Percentiles rank a stretch among this genome's conserved stretches.
Conservation (phyloP, 2,113 vertebrate species). For the Chascanopsetta lugubris region DNA sequence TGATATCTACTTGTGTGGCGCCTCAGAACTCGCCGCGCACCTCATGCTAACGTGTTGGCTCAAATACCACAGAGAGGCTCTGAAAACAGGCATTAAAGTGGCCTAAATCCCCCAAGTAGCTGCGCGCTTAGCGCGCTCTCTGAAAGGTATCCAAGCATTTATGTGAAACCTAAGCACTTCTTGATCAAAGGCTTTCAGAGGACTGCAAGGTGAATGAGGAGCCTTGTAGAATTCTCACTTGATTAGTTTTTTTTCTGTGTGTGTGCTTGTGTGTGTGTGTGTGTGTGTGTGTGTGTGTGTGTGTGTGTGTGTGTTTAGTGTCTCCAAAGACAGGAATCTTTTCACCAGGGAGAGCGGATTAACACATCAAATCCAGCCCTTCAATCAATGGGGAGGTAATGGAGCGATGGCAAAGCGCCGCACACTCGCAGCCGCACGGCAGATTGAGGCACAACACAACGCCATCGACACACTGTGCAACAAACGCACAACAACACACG, state of each 20-base stretch:
- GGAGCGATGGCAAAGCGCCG: slow-evolving; percentile 55
- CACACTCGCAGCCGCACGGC: slow-evolving; percentile 20
- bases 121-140: slow-evolving; percentile 71
- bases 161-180: slow-evolving; percentile 76
- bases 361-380: slow-evolving; percentile 71
- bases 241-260: slow-evolving; percentile 46
- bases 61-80: slow-evolving; percentile 69
- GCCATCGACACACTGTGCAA: slow-evolving; percentile 9
- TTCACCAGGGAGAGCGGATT: slow-evolving; percentile 67
- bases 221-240: slow-evolving; percentile 67
- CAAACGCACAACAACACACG: too few species aligned
- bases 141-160: slow-evolving; percentile 76
- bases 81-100: slow-evolving; percentile 77
- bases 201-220: slow-evolving; percentile 66
- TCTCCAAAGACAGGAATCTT: slow-evolving; percentile 68
- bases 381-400: slow-evolving; percentile 74
- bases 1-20: slow-evolving; percentile 70
- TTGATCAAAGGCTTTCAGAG: slow-evolving; percentile 77
- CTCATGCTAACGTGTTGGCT: slow-evolving; percentile 70
- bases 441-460: slow-evolving; percentile 24
- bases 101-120: slow-evolving; percentile 71
- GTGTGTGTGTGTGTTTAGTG: slow-evolving; percentile 46
- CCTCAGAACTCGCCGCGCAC: slow-evolving; percentile 48
- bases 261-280: not conserved
- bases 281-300: slow-evolving; percentile 43